Percentiles rank a stretch among this genome's conserved stretches.
These are phyloP conservation scores for Parnassius orleans DNA, from an alignment of 2,888 invertebrate species.

Conservation along the genomic window DNA sequence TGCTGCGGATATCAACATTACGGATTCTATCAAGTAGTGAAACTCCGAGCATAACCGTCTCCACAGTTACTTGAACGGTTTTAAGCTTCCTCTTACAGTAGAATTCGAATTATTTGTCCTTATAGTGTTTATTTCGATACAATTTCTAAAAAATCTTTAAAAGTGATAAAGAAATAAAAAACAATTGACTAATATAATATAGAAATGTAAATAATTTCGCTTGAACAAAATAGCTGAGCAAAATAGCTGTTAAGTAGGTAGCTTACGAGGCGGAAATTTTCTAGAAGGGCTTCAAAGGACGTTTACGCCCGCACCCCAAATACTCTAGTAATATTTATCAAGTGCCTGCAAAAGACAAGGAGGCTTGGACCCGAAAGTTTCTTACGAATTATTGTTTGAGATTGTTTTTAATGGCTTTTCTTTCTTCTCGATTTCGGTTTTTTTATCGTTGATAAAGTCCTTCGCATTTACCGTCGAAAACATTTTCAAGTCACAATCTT, in stretches of 20 bases:
- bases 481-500: slow-evolving; percentile 19
- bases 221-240: slow-evolving; percentile 11
- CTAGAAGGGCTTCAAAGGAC: slow-evolving; percentile 16
- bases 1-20: too few relatives aligned
- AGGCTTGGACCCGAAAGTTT: slow-evolving; percentile 35
- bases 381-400: slow-evolving; percentile 52
- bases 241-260: slow-evolving; percentile 21
- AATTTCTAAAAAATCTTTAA: too few relatives aligned
- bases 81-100: too few relatives aligned
- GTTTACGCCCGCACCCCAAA: slow-evolving; percentile 18
- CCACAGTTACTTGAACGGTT: too few relatives aligned
- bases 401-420: slow-evolving; percentile 69
- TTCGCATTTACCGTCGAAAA: slow-evolving; percentile 25
- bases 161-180: too few relatives aligned
- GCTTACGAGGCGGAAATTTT: background rate
- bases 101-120: too few relatives aligned
- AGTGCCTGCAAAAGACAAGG: slow-evolving; percentile 47
- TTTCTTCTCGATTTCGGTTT: slow-evolving; percentile 38
- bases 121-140: too few relatives aligned
- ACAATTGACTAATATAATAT: too few relatives aligned
- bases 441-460: slow-evolving; percentile 28
- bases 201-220: background rate
- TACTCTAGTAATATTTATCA: slow-evolving; percentile 41
- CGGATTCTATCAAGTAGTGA: too few relatives aligned
- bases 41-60: too few relatives aligned